These are phyloP conservation scores for Sylvia atricapilla DNA, from an alignment of 2,113 vertebrate genomes.

Conservation along the genomic window DNA sequence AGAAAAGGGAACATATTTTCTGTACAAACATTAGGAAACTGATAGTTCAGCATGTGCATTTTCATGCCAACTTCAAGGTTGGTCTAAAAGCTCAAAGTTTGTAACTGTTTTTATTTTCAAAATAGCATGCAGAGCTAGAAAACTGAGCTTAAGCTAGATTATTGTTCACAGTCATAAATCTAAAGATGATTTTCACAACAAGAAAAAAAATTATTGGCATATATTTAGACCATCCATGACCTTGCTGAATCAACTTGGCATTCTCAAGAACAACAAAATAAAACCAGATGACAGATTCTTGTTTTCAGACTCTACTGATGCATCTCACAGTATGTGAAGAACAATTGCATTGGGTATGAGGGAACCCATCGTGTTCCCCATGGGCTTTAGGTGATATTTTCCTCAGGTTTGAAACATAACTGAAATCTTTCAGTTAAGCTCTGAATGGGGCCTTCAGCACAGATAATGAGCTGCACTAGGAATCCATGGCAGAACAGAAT, in stretches of 20 bases:
- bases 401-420: not conserved
- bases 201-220: slow-evolving; percentile 27
- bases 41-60: not conserved
- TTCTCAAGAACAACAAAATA: slow-evolving; percentile 29
- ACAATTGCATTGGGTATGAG: not conserved
- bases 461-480: not conserved
- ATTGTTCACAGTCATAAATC: slow-evolving; percentile 50
- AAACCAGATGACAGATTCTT: slow-evolving; percentile 38
- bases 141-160: slow-evolving; percentile 9
- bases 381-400: not conserved
- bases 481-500: not conserved
- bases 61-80: slow-evolving; percentile 24
- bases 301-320: not conserved
- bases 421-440: not conserved
- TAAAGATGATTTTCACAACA: slow-evolving; percentile 36
- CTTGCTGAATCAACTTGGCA: slow-evolving; percentile 46
- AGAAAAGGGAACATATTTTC: not conserved
- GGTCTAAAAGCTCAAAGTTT: slow-evolving; percentile 12
- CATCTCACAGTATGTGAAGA: not conserved
- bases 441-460: not conserved
- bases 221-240: slow-evolving; percentile 32
- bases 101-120: slow-evolving; percentile 14
- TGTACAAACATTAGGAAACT: not conserved
- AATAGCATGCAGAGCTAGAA: slow-evolving; percentile 26
- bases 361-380: not conserved